These are phyloP conservation scores for Echeneis naucrates DNA, from an alignment of 2,797 vertebrate species.

Conservation along the genomic window DNA sequence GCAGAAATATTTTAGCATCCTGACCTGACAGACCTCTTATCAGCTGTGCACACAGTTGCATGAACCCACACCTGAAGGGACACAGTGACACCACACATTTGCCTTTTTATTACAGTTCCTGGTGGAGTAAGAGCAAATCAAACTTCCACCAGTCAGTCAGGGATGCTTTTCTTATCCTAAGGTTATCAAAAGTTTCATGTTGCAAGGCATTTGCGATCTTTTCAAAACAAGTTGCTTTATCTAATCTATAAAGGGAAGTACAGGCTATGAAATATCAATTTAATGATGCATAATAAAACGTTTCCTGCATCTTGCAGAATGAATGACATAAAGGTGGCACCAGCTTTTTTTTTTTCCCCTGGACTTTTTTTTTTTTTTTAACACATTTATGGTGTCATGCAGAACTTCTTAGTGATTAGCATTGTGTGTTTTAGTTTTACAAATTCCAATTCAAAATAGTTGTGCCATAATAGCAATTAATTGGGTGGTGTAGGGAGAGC, in stretches of 20 bases:
- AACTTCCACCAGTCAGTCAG: neutral
- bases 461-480: fast-evolving
- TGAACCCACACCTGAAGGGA: constrained; percentile 1
- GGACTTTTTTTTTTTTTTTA: no score
- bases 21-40: constrained; percentile 28
- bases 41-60: neutral
- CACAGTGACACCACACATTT: neutral
- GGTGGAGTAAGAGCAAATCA: neutral
- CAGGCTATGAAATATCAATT: neutral
- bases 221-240: neutral
- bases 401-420: no score
- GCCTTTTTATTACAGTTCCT: neutral
- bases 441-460: neutral
- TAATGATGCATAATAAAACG: neutral
- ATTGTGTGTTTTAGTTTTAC: neutral
- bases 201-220: neutral
- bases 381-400: no score
- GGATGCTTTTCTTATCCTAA: neutral
- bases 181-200: neutral
- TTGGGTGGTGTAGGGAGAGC: neutral
- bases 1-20: no score
- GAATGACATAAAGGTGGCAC: neutral
- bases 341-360: neutral
- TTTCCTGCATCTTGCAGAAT: constrained; percentile 3
- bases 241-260: neutral